Base-by-base conservation (phyloP, 2,888 invertebrate genomes). In the Omphaloscelis lunosa region DNA sequence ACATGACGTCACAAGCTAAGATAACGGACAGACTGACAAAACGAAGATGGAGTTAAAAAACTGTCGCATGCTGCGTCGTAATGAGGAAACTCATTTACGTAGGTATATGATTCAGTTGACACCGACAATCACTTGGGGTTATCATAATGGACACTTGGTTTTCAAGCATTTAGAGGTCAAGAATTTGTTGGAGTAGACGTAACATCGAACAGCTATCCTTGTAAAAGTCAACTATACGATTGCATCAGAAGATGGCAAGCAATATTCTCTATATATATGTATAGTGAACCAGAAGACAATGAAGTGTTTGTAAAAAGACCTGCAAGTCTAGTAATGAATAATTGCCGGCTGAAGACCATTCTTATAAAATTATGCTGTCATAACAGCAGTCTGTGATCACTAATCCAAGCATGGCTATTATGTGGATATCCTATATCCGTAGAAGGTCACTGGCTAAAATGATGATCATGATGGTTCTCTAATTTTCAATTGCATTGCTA, bases 51-150 rank as follows among this genome's bases (percentile, higher is more conserved):
- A 20, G 53, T 51, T 63, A 48, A 67, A 48, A 59, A 77, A 56
- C 23, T 56, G 75, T 67, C 53, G 63, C 75, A 70, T 73, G 67
- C 61, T 71, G 34, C 70, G 29, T 66, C 78, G 9, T 91, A 91
- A 92, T 91, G 88, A 92, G 92, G 92, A 92, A 88, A 84, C 86
- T 73, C 73, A 84, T 89, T 87, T 89, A 83, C 86, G 65, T 63
- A 63, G 72, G 74, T 77, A 61, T 80, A 78, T 84, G 74, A 78
- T 74, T 69, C 41, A 20, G 66, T 56, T 63, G 61, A 68, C 72
- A 67, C 66, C 39, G 80, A 70, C 58, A 51, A 23, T 70, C 65
- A 66, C 58, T 66, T 63, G 61, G 70, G 75, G 68, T 76, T 85
- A 77, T 69, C 71, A 39, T 12, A n/a, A 34, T 59, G 41, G n/a